Evolutionary conservation across 2,113 vertebrate genomes (phyloP).

Genomic region (Coryphaenoides rupestris): DNA sequence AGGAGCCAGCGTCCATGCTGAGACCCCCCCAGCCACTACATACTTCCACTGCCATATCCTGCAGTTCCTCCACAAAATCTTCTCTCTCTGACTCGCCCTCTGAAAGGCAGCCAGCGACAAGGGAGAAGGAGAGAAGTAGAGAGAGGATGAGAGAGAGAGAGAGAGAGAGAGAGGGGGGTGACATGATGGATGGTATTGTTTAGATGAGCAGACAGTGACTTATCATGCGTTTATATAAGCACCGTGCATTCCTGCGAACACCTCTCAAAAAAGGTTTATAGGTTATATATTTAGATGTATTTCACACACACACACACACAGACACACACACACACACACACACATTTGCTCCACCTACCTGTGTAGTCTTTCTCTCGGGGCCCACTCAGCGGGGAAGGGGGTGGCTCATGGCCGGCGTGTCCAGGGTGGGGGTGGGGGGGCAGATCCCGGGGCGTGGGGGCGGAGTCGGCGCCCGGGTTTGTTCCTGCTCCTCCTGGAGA

Average conservation of each 20-base stretch:
- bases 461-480: neutral
- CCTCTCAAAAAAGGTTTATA: neutral
- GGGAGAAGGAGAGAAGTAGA: neutral
- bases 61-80: conserved; percentile 36
- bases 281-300: neutral
- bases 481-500: neutral
- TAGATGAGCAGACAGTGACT: conserved; percentile 9
- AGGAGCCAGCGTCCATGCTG: neutral
- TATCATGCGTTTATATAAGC: neutral
- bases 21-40: conserved; percentile 18
- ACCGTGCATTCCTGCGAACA: neutral
- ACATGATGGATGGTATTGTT: neutral
- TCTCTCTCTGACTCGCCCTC: conserved; percentile 34
- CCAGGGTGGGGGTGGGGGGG: neutral
- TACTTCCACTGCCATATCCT: conserved; percentile 50
- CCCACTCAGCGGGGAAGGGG: conserved; percentile 1
- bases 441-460: no score
- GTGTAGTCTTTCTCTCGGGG: conserved; percentile 15
- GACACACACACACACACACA: neutral
- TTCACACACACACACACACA: neutral
- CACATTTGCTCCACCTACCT: conserved; percentile 21
- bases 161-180: neutral
- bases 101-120: conserved; percentile 13
- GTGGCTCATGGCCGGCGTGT: conserved; percentile 2
- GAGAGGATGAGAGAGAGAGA: neutral